Conservation (phyloP, 2,113 vertebrate genomes). For the Ascaphus truei region DNA sequence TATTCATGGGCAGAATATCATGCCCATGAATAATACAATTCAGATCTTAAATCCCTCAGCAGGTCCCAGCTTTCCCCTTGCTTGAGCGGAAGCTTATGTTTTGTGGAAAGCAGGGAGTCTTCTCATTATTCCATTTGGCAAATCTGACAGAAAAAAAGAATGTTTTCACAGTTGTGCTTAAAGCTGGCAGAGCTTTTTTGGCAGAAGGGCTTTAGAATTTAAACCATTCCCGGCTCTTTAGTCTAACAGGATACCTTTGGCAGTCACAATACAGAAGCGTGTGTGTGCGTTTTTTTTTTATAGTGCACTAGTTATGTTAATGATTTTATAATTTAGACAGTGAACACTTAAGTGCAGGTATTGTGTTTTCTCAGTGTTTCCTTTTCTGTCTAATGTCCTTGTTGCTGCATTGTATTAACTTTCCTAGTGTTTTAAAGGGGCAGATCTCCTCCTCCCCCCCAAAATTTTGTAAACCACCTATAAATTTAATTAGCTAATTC, state of each 20-base stretch:
- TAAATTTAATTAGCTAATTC: too few relatives aligned
- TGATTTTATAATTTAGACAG: background rate
- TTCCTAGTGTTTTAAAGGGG: too few relatives aligned
- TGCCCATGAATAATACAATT: conserved; percentile 15
- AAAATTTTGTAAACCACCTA: too few relatives aligned
- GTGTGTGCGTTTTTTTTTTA: too few relatives aligned
- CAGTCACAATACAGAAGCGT: too few relatives aligned
- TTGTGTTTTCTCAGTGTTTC: too few relatives aligned
- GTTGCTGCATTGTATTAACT: too few relatives aligned
- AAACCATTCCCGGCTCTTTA: background rate
- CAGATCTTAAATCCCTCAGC: background rate
- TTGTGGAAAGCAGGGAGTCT: background rate
- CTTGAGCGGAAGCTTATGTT: background rate
- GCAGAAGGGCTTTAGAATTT: background rate
- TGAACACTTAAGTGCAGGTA: too few relatives aligned
- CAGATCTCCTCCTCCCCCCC: too few relatives aligned
- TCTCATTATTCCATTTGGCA: background rate
- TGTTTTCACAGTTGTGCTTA: background rate
- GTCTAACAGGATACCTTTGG: too few relatives aligned
- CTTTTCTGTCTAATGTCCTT: too few relatives aligned
- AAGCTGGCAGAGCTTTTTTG: background rate
- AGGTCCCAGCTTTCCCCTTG: background rate
- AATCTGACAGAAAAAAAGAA: background rate
- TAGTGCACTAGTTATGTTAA: too few relatives aligned
- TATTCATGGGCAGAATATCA: background rate